Evolutionary conservation across 1,140 invertebrate species (phyloP), one percentile per base, ranked within the genome.

Genomic region (Drosophila quadrilineata): DNA sequence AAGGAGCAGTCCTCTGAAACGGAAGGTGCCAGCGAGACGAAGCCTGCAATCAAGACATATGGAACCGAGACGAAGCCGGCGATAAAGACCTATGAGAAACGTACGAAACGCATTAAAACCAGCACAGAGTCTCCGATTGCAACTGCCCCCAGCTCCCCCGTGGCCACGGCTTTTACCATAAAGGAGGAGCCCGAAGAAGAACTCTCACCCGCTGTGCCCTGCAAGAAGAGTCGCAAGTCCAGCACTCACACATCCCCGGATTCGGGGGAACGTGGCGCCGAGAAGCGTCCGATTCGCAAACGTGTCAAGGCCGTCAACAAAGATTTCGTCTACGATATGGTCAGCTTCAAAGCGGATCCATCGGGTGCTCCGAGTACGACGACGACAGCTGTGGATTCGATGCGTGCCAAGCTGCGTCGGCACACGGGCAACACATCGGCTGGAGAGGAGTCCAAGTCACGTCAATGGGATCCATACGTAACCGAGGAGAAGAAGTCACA

Each of bases 241-340:
- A 71, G 80, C 28, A 69, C 40, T 3, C 77, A 82, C 16, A 65
- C 74, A 9, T 82, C 77, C 1, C 77, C 77, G 1, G 82, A 87
- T 0, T 43, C 70, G 1, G 71, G 75, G 4, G 74, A 85, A 2
- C 57, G 71, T 1, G 16, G 49, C 5, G 5, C 33, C 1, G 68
- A 84, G 12, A 88, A 85, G 29, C 77, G 93, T 66, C 93, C 93
- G 4, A 91, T 92, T 6, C 90, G 93, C 24, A 94, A 93, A 77
- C 92, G 92, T 36, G 91, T 93, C 3, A 94, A 93, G 87, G 91
- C 91, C 1, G 91, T 93, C 53, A 92, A 93, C 74, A 92, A 93
- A 67, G 93, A 94, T 89, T 94, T 94, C 85, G 92, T 94, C 53
- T 94, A 94, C 75, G 93, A 94, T 88, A 82, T 93, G 91, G 91